These are phyloP conservation scores for Pseudomyrmex dendroicus DNA, from an alignment of 1,140 invertebrate genomes.

Conservation along the genomic window DNA sequence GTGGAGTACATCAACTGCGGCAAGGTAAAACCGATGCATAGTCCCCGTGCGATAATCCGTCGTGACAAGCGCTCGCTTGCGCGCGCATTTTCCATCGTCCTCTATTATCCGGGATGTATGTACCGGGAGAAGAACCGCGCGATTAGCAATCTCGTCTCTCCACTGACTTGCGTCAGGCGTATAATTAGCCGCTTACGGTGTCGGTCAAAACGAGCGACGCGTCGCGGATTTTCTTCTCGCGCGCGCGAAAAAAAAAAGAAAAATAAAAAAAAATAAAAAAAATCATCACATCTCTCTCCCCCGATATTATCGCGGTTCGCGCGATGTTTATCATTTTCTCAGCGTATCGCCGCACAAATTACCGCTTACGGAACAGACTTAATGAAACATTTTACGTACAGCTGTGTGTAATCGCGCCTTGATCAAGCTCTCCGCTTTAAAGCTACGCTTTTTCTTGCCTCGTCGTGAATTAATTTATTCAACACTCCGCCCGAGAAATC, in stretches of 20 bases:
- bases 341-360: slow-evolving; percentile 55
- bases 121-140: not conserved
- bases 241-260: slow-evolving; percentile 23
- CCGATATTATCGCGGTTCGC: slow-evolving; percentile 45
- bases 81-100: not conserved
- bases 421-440: slow-evolving; percentile 1
- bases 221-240: slow-evolving; percentile 35
- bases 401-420: slow-evolving; percentile 15
- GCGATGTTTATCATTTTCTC: slow-evolving; percentile 61
- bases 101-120: no score
- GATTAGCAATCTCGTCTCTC: slow-evolving; percentile 44
- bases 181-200: slow-evolving; percentile 56
- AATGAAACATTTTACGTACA: slow-evolving; percentile 53
- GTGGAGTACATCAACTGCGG: slow-evolving; percentile 97
- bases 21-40: slow-evolving; percentile 87
- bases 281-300: not conserved
- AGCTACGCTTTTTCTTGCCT: not conserved
- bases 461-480: slow-evolving; percentile 26
- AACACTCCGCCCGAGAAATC: not conserved
- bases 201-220: slow-evolving; percentile 39
- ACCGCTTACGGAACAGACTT: slow-evolving; percentile 21
- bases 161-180: slow-evolving; percentile 51
- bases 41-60: slow-evolving; percentile 17
- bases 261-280: not conserved
- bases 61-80: slow-evolving; percentile 27